Evolutionary conservation across 2,113 vertebrate species (phyloP), one percentile per base, ranked within the genome.

Genomic region (Nothobranchius kuhntae): DNA sequence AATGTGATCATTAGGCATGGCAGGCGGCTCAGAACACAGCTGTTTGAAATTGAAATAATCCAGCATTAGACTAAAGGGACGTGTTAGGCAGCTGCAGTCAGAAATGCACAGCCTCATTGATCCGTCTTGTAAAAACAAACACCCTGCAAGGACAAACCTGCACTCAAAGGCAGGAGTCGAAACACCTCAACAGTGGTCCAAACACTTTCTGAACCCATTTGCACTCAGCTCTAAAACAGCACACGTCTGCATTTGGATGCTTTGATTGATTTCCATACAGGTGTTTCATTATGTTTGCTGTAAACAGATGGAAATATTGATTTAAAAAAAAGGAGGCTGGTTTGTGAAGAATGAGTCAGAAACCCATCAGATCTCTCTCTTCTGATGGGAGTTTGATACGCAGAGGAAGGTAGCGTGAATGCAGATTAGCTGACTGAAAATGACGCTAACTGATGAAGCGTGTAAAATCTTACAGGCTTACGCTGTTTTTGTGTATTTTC

Each of bases 11-110:
- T 62, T 48, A 51, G 9, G 65, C 47, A 62, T 61, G 78, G 65
- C 78, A 61, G 76, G 59, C 69, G 21, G 65, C 68, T 82, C 58
- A 44, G 63, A 35, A 47, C 52, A 56, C 55, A 57, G 53, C 65
- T 45, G 55, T 80, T 78, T 78, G 65, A 84, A 84, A 78, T 44
- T 64, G 77, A 84, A 82, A 87, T 78, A 48, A 66, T 77, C 54
- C 64, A 50, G 46, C 42, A 73, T 80, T 59, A 53, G 54, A 72
- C 77, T 56, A 26, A 69, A 62, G 78, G 72, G 76, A 79, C 60
- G 63, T 52, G 71, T 84, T 81, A 83, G 46, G 64, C 61, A 71
- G 38, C 73, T 86, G 81, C 35, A 62, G 55, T 57, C 58, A n/a
- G 66, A 63, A 30, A 53, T 50, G 50, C 59, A 47, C 54, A 54